Evolutionary conservation across 2,113 vertebrate genomes (phyloP).

Genomic region (Gobio gobio): DNA sequence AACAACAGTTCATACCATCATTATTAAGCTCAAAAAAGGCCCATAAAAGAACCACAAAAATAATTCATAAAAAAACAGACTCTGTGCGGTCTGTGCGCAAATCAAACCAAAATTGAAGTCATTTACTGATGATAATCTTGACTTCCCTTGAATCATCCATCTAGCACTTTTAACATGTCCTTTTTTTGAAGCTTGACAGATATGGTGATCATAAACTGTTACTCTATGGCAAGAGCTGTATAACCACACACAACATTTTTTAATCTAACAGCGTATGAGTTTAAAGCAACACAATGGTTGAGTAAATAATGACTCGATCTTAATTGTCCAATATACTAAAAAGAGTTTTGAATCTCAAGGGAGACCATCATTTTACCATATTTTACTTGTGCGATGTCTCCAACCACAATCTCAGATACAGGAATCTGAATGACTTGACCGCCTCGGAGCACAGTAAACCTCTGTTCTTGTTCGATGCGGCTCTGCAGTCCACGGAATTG

Average conservation of each 20-base stretch:
- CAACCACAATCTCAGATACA: constrained; percentile 85
- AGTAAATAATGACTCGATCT: neutral
- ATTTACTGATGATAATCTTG: neutral
- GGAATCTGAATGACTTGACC: constrained; percentile 84
- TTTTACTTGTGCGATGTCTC: constrained; percentile 89
- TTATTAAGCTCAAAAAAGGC: too few species aligned
- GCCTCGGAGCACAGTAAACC: constrained; percentile 79
- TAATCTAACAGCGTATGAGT: neutral
- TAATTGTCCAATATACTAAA: neutral
- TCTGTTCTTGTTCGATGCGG: constrained; percentile 89
- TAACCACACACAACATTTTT: neutral
- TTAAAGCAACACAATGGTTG: neutral
- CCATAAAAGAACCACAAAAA: too few species aligned
- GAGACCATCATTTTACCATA: constrained; percentile 79
- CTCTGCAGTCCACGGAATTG: constrained; percentile 92
- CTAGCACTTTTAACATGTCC: neutral
- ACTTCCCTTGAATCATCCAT: neutral
- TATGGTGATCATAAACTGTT: neutral
- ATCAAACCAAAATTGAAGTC: too few species aligned
- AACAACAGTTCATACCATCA: neutral
- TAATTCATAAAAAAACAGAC: too few species aligned
- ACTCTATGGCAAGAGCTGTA: neutral
- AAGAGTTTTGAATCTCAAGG: neutral
- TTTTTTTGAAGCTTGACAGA: neutral
- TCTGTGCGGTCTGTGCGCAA: too few species aligned